Evolutionary conservation across 2,113 vertebrate species (phyloP), one percentile per base, ranked within the genome.

Genomic region (Gallinago paraguaiae): DNA sequence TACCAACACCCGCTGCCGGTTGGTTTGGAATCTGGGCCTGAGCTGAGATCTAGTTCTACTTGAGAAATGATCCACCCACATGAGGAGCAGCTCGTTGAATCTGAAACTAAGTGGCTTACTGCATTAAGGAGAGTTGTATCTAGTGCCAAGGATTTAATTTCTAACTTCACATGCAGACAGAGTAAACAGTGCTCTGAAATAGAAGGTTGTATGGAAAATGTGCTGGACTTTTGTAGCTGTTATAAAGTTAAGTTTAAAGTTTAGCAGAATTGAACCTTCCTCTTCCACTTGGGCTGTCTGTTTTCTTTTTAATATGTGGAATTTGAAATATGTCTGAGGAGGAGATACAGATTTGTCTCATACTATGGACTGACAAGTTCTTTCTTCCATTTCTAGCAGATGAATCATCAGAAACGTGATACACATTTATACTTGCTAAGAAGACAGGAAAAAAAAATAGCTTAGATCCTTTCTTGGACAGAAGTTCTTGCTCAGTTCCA

Each of bases 401-500:
- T 78, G 84, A 91, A 91, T 96, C 60, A 84, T 91, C 51, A 70
- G 69, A 95, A 96, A 59, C 19, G 31, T 7, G 6, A 89, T 77
- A 53, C 14, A 60, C 11, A 67, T 39, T 80, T 71, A 41, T 69
- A 72, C 76, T 77, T 78, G 43, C 60, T 81, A 69, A 61, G 46
- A 86, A 45, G 45, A 19, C 10, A 13, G 13, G 18, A 4, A 22
- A 18, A 23, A 23, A 35, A 61, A 86, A 35, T 4, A 77, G 22
- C 64, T 61, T 89, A 0, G 0, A n/a, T 81, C n/a, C 41, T 70
- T 83, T 89, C 51, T 70, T 91, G n/a, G 43, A n/a, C 56, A 94
- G 60, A 91, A 67, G 51, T 63, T 91, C 50, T 15, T 67, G 68
- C 68, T 88, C 28, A 35, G 14, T 93, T 92, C 54, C 7, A 13